phyloP scores from a whole-genome alignment of 2,113 vertebrate species.

The Helogale parvula region DNA sequence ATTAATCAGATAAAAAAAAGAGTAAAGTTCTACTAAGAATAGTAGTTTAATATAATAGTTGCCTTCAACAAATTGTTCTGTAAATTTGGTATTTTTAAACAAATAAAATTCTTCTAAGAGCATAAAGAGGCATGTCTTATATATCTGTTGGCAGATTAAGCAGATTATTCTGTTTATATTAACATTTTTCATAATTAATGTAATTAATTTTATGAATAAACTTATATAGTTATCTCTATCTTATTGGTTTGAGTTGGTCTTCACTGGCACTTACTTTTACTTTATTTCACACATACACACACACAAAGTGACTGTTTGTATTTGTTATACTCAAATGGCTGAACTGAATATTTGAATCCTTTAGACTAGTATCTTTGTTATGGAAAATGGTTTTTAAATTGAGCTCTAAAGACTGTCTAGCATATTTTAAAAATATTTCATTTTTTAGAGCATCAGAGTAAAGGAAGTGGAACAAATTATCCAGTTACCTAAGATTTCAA shows the following conservation, averaged over 20 bases:
- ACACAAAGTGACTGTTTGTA: constrained; percentile 7
- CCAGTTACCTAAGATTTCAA: constrained; percentile 49
- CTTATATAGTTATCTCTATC: constrained; percentile 30
- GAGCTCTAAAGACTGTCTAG: constrained; percentile 21
- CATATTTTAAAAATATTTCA: constrained; percentile 41
- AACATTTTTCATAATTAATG: constrained; percentile 69
- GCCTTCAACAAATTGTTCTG: neutral
- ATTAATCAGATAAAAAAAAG: neutral
- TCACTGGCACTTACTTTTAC: constrained; percentile 68
- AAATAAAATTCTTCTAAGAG: neutral
- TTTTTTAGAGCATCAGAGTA: constrained; percentile 36
- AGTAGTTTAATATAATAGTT: neutral
- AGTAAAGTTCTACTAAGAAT: neutral
- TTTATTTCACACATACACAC: constrained; percentile 43
- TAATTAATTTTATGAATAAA: constrained; percentile 44
- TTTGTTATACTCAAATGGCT: constrained; percentile 11
- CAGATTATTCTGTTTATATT: constrained; percentile 62
- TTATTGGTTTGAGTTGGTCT: constrained; percentile 68
- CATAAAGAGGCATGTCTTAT: neutral
- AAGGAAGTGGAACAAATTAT: constrained; percentile 50
- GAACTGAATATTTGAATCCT: constrained; percentile 53
- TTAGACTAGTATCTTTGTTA: neutral
- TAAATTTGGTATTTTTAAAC: neutral
- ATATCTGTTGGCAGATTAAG: neutral
- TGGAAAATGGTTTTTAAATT: constrained; percentile 58